Base-by-base conservation (phyloP, 2,888 invertebrate genomes). In the Autographa gamma region DNA sequence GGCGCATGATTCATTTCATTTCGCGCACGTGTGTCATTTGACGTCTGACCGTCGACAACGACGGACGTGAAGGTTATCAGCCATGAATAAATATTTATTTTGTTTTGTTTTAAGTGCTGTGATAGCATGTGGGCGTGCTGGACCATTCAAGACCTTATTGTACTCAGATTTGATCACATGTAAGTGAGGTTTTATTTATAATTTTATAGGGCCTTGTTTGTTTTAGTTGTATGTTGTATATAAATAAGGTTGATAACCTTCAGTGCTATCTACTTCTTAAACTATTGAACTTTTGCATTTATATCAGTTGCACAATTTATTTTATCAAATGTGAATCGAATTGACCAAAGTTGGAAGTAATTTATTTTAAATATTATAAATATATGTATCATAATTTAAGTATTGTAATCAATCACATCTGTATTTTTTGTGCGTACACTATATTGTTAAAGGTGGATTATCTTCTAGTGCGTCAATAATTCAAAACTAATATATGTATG, bases 131-230 rank as follows among this genome's bases (percentile, higher is more conserved):
- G 81, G 65, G 79, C 81, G 31, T 73, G 88, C 62, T 80, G 93
- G 93, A n/a, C 87, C 92, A 0, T 93, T 94, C 70, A 86, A 81
- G 48, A 85, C 90, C 0, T 60, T 93, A 16, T 76, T 95, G 34
- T 93, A 94, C 73, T 94, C 94, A 0, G 89, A 90, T 83, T 92
- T 88, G 86, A 92, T 95, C n/a, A 89, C 89, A 69, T 95, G 95
- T 95, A 78, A 93, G 95, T 93, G 74, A 66, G 41, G 69, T 76
- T 59, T 18, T 56, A 8, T 25, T 66, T 54, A 43, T 54, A 32
- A 18, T 66, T 31, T 2, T 25, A 5, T 19, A 19, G 43, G 60
- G 58, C 63, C n/a, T 25, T 52, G 60, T 71, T 64, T 60, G 63
- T 66, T 19, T 60, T 71, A 56, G 54, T 5, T 52, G 43, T 13